These are phyloP conservation scores for Brenthis ino DNA, from an alignment of 2,888 invertebrate genomes.

Conservation along the genomic window DNA sequence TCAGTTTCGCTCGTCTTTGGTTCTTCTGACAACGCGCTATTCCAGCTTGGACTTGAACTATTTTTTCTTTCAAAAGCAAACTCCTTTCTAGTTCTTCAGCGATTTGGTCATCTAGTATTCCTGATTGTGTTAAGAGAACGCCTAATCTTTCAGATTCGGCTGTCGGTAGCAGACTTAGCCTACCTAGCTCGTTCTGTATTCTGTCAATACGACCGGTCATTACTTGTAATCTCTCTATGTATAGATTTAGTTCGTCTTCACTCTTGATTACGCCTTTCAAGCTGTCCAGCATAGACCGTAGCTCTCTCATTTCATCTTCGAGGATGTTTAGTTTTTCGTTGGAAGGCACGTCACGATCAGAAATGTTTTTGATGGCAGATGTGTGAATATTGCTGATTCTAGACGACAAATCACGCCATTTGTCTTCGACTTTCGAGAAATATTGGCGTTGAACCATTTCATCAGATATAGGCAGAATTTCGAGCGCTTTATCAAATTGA, in stretches of 20 bases:
- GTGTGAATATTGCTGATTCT: slow-evolving; percentile 86
- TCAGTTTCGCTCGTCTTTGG: slow-evolving; percentile 84
- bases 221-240: slow-evolving; percentile 91
- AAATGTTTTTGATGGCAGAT: slow-evolving; percentile 86
- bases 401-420: slow-evolving; percentile 86
- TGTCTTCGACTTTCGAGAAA: slow-evolving; percentile 88
- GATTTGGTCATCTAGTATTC: slow-evolving; percentile 87
- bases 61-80: slow-evolving; percentile 87
- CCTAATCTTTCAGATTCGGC: slow-evolving; percentile 90
- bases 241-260: slow-evolving; percentile 91
- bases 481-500: slow-evolving; percentile 89
- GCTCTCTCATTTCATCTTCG: slow-evolving; percentile 89
- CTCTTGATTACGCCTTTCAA: slow-evolving; percentile 91
- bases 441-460: slow-evolving; percentile 91
- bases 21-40: slow-evolving; percentile 86
- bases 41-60: slow-evolving; percentile 87
- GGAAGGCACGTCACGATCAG: slow-evolving; percentile 87
- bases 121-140: slow-evolving; percentile 85
- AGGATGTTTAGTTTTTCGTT: slow-evolving; percentile 88
- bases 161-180: slow-evolving; percentile 88
- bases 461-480: slow-evolving; percentile 91
- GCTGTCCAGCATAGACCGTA: slow-evolving; percentile 86
- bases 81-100: slow-evolving; percentile 90
- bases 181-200: slow-evolving; percentile 90
- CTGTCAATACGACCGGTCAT: slow-evolving; percentile 88